Evolutionary conservation across 2,113 vertebrate genomes (phyloP).

Genomic region (Oenanthe oenanthe): DNA sequence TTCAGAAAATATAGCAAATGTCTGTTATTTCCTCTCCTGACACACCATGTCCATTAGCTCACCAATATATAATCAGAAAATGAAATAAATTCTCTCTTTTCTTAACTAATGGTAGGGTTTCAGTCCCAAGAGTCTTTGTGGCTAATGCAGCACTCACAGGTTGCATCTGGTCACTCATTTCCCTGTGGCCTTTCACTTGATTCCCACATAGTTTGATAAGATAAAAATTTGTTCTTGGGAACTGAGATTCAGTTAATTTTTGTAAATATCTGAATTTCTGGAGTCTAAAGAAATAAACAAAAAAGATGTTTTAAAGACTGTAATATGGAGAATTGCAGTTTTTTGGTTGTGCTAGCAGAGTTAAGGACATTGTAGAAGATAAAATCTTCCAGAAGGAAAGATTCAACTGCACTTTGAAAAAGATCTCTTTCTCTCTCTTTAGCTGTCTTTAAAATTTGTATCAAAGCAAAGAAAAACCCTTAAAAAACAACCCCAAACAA

Average conservation of each 20-base stretch:
- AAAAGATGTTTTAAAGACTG: neutral
- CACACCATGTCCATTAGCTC: neutral
- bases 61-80: neutral
- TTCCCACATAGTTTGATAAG: neutral
- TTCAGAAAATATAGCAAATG: neutral
- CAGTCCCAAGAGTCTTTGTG: neutral
- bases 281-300: neutral
- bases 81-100: neutral
- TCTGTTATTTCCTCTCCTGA: neutral
- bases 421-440: neutral
- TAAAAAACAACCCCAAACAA: neutral
- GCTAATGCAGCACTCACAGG: neutral
- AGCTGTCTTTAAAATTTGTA: constrained; percentile 40
- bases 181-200: neutral
- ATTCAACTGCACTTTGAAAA: neutral
- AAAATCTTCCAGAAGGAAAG: neutral
- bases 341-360: neutral
- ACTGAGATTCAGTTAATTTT: neutral
- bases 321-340: neutral
- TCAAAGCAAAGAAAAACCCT: neutral
- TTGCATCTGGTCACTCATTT: neutral
- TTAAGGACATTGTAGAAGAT: neutral
- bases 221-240: neutral
- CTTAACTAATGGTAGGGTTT: neutral
- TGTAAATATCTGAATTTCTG: neutral